Evolutionary conservation across 2,797 vertebrate species (phyloP).

Genomic region (Passerculus sandwichensis): DNA sequence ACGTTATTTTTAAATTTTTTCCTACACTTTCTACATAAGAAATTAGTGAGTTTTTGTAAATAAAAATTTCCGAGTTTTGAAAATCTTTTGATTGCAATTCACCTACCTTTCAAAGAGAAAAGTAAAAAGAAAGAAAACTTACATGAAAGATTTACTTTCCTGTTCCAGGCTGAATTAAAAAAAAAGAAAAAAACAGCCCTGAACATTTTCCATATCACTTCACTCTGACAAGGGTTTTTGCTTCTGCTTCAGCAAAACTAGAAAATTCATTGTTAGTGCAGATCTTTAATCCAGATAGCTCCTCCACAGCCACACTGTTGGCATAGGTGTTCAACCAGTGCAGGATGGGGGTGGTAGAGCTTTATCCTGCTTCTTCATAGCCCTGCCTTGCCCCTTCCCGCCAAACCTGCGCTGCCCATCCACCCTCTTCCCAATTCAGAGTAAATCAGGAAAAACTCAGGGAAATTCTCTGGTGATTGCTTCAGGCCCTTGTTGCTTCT

Average conservation of each 20-base stretch:
- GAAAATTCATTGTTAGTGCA: constrained; percentile 31
- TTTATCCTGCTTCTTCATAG: not conserved
- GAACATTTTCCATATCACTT: constrained; percentile 43
- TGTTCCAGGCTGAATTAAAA: not conserved
- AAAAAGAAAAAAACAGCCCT: not conserved
- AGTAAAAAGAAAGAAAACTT: not conserved
- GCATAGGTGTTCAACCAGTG: not conserved
- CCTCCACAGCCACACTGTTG: not conserved
- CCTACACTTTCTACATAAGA: not conserved
- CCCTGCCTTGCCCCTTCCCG: not conserved
- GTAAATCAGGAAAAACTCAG: not conserved
- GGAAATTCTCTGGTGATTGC: not conserved
- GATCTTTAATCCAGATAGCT: constrained; percentile 28
- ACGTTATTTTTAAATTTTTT: not conserved
- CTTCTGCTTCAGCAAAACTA: constrained; percentile 31
- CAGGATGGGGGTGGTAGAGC: not conserved
- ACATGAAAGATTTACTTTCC: not conserved
- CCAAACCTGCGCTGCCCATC: not conserved
- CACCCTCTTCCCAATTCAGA: not conserved
- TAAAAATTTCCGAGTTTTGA: not conserved
- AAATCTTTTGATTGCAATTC: not conserved
- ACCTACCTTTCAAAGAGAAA: not conserved
- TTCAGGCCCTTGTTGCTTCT: not conserved
- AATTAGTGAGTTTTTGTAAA: not conserved
- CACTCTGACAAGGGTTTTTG: not conserved